Conservation (phyloP, 2,888 invertebrate genomes). For the Helicoverpa assulta region DNA sequence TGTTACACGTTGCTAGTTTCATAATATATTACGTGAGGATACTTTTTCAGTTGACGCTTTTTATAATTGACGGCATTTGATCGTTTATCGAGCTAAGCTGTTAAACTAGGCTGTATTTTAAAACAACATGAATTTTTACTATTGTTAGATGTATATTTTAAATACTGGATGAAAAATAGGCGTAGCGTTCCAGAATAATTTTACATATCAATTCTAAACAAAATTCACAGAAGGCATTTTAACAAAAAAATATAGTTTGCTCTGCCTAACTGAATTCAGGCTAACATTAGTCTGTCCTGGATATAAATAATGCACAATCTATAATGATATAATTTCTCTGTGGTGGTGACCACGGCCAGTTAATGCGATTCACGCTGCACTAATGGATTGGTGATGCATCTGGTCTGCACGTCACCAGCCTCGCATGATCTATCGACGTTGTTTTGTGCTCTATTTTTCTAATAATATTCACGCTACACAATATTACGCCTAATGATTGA, state of each 20-base stretch:
- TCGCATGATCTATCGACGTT: constrained; percentile 1
- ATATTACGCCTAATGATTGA: background rate
- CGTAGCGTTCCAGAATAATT: too few relatives aligned
- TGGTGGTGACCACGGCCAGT: background rate
- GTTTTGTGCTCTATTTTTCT: background rate
- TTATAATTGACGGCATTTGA: too few relatives aligned
- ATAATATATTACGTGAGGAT: background rate
- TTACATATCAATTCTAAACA: too few relatives aligned
- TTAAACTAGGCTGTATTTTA: too few relatives aligned
- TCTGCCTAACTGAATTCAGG: too few relatives aligned
- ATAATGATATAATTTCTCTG: background rate
- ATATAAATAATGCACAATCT: background rate
- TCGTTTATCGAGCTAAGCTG: too few relatives aligned
- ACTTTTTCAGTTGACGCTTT: background rate
- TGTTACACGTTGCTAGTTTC: too few relatives aligned
- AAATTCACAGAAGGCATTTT: too few relatives aligned
- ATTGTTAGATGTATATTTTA: too few relatives aligned
- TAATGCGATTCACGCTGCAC: background rate
- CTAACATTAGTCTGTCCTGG: background rate
- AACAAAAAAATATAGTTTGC: too few relatives aligned
- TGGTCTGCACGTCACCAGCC: background rate
- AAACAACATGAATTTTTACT: too few relatives aligned
- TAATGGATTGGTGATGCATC: constrained; percentile 2
- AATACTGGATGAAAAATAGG: too few relatives aligned
- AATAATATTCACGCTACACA: background rate